Conservation (phyloP, 2,888 invertebrate genomes). For the Drosophila pegasa region DNA sequence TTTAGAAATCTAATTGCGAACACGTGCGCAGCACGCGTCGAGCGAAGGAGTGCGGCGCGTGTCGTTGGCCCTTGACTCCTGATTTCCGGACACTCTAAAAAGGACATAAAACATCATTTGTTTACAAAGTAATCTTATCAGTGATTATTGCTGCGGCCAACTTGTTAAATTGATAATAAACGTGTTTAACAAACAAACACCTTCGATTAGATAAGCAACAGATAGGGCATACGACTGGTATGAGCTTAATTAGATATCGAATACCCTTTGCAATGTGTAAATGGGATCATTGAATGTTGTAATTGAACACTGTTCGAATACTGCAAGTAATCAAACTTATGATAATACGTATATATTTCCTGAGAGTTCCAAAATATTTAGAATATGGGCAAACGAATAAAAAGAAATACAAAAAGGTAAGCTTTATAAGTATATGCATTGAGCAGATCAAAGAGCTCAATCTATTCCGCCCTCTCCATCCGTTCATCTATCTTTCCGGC, state of each 20-base stretch:
- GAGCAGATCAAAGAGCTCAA: too few relatives aligned
- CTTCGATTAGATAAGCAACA: slow-evolving; percentile 56
- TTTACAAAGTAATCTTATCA: slow-evolving; percentile 37
- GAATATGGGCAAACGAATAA: too few relatives aligned
- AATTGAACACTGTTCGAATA: neutral
- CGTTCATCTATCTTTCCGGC: too few relatives aligned
- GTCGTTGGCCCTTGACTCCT: slow-evolving; percentile 52
- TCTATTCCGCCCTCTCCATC: too few relatives aligned
- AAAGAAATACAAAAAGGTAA: too few relatives aligned
- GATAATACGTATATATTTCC: too few relatives aligned
- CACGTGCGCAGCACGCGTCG: slow-evolving; percentile 79
- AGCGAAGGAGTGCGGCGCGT: slow-evolving; percentile 55
- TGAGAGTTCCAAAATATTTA: too few relatives aligned
- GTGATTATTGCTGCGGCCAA: slow-evolving; percentile 8
- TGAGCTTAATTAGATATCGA: neutral
- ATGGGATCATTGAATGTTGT: slow-evolving; percentile 3
- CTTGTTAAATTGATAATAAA: slow-evolving; percentile 61
- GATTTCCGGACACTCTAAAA: slow-evolving; percentile 27
- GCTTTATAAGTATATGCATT: too few relatives aligned
- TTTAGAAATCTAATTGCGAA: slow-evolving; percentile 38
- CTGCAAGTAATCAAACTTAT: too few relatives aligned
- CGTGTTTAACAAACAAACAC: slow-evolving; percentile 60
- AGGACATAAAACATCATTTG: slow-evolving; percentile 33
- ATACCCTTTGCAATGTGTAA: neutral
- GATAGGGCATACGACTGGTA: neutral